Evolutionary conservation across 2,797 vertebrate genomes (phyloP).

Genomic region (Galaxias olidus): DNA sequence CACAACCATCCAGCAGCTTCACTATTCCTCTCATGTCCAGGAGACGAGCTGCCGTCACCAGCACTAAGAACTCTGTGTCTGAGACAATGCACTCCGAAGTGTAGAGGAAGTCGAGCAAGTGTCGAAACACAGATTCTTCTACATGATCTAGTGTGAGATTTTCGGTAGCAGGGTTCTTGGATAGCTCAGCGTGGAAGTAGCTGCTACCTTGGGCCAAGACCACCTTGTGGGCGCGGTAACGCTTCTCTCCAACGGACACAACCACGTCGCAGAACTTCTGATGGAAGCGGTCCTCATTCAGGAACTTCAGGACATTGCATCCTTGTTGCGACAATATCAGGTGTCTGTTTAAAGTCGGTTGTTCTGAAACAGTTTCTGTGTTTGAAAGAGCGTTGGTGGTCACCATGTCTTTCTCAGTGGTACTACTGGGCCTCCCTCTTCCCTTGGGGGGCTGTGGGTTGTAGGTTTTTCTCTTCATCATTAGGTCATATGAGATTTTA

Average conservation of each 20-base stretch:
- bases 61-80: conserved; percentile 82
- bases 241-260: conserved; percentile 85
- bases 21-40: conserved; percentile 95
- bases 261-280: conserved; percentile 90
- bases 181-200: conserved; percentile 93
- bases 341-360: conserved; percentile 67
- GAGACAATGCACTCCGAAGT: conserved; percentile 87
- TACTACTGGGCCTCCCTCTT: conserved; percentile 34
- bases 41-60: conserved; percentile 91
- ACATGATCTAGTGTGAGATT: conserved; percentile 90
- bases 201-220: conserved; percentile 96
- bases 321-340: conserved; percentile 85
- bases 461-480: conserved; percentile 61
- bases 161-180: conserved; percentile 82
- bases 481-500: conserved; percentile 9
- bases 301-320: conserved; percentile 85
- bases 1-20: conserved; percentile 81
- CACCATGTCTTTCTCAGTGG: conserved; percentile 12
- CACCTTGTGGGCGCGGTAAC: conserved; percentile 90
- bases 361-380: conserved; percentile 9
- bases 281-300: conserved; percentile 85
- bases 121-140: conserved; percentile 87
- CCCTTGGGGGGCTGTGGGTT: conserved; percentile 45
- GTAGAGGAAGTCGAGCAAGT: conserved; percentile 91
- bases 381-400: background rate